Base-by-base conservation (phyloP, 2,797 vertebrate genomes). In the Varecia variegata region DNA sequence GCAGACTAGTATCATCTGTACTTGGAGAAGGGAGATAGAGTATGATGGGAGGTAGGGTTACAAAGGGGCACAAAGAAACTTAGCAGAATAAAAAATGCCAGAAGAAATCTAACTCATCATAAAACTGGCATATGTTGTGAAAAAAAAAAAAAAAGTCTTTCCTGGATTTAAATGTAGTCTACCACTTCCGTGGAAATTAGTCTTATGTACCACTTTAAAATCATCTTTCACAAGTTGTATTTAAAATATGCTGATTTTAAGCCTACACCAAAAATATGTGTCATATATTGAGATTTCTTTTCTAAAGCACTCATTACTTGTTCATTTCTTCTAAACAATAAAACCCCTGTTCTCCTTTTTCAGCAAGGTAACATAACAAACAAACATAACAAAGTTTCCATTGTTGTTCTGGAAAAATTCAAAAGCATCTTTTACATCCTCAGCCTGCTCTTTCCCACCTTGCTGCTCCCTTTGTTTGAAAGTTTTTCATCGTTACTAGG, bases 401-500 rank as follows among this genome's bases (percentile, higher is more conserved):
- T 86, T 52, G 7, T 88, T 90, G 12, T 68, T 65, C n/a, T 56
- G 45, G 12, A 80, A 71, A 18, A 38, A 65, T 27, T 71, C 38
- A 87, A 88, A 79, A 65, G n/a, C 1, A 52, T 87, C 23, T 67
- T 93, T 89, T 67, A 56, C 83, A 52, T 67, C 7, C 12, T 67
- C 4, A n/a, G 13, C 6, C 23, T 85, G 62, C 32, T 65, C 62
- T 88, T 88, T 70, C 79, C 5, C 7, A 86, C 15, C 30, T 74
- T 91, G 1, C 12, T 89, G 5, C 10, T 60, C 71, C 11, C 7
- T 74, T 93, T 60, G 25, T 90, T 67, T 96, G 83, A 88, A 88
- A 65, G 35, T 27, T 88, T 90, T 96, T 81, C 43, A 43, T 81
- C 58, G 94, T 90, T 85, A 83, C 70, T 77, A 81, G 14, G 25